A percentile compares a stretch with the other conserved stretches of the same genome.
These are phyloP conservation scores for Chloroceryle aenea DNA, from an alignment of 2,113 vertebrate species.

Conservation along the genomic window DNA sequence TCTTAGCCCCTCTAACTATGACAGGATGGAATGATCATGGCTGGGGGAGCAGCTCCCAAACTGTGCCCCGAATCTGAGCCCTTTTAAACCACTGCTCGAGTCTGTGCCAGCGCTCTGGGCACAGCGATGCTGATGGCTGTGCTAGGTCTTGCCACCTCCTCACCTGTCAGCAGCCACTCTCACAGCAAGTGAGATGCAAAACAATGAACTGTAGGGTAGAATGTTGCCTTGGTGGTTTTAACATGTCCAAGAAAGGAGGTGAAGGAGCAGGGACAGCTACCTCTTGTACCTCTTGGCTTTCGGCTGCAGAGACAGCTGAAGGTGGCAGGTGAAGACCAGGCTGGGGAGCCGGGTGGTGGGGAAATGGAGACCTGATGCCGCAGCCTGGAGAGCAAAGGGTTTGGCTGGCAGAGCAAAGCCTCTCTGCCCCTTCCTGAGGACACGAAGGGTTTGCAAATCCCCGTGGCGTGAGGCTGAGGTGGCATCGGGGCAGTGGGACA, in stretches of 20 bases:
- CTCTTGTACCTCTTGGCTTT: too few relatives aligned
- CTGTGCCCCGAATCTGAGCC: accelerated
- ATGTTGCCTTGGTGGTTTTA: not conserved
- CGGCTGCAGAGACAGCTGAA: not conserved
- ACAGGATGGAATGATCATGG: accelerated
- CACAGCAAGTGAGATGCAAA: too few relatives aligned
- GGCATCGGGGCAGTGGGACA: accelerated
- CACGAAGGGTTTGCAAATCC: accelerated
- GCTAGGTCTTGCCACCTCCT: not conserved
- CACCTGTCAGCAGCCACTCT: not conserved
- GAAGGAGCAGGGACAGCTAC: not conserved
- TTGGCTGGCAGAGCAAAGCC: not conserved
- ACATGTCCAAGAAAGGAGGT: not conserved
- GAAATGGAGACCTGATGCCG: not conserved
- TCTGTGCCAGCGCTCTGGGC: not conserved
- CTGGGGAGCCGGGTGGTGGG: accelerated
- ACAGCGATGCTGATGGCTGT: not conserved
- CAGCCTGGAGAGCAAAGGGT: accelerated
- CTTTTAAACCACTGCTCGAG: accelerated
- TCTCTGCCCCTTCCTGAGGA: not conserved
- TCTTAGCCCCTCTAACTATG: too few relatives aligned
- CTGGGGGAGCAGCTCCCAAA: accelerated
- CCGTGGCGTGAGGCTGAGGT: not conserved
- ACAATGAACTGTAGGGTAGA: accelerated
- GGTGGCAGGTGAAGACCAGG: accelerated